These are phyloP conservation scores for Sula dactylatra DNA, from an alignment of 2,113 vertebrate genomes.

Conservation along the genomic window DNA sequence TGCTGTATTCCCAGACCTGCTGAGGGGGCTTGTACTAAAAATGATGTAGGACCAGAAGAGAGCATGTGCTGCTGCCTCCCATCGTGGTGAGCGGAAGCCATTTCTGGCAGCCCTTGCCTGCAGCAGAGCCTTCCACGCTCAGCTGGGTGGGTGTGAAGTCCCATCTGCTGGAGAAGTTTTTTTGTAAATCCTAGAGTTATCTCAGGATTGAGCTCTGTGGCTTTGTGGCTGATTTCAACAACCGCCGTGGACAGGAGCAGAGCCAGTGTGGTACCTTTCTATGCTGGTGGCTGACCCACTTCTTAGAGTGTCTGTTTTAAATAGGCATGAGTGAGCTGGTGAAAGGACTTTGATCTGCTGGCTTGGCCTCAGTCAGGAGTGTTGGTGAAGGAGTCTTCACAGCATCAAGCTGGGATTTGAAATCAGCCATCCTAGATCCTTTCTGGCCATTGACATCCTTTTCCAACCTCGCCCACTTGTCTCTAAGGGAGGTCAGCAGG, in stretches of 20 bases:
- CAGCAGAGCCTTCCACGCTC: background rate
- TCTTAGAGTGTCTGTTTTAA: background rate
- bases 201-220: background rate
- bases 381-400: background rate
- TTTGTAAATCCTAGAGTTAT: background rate
- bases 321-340: background rate
- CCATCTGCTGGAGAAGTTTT: background rate
- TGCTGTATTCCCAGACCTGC: background rate
- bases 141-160: background rate
- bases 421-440: background rate
- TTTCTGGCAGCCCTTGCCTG: background rate
- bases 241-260: background rate
- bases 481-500: background rate
- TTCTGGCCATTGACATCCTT: background rate
- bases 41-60: background rate
- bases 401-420: background rate
- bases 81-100: fast-evolving
- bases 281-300: background rate
- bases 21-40: background rate
- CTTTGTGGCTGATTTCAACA: background rate
- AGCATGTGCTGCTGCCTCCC: background rate
- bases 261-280: background rate
- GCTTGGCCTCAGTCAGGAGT: background rate
- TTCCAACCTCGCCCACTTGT: background rate
- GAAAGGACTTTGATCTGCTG: background rate